Conservation (phyloP, 2,113 vertebrate species). For the Rhinolophus ferrumequinum region DNA sequence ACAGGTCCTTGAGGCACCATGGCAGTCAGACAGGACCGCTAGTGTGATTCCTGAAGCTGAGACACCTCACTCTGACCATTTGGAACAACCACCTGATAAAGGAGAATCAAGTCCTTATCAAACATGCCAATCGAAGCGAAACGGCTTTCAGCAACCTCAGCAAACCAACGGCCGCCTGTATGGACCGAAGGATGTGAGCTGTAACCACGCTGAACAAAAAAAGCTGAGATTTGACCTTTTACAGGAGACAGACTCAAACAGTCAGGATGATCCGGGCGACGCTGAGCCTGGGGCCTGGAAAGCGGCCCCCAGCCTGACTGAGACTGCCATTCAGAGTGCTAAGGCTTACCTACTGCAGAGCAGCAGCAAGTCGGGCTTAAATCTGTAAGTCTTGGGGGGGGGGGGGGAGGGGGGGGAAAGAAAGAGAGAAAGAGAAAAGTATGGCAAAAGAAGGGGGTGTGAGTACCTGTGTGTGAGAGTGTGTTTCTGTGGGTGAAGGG, state of each 20-base stretch:
- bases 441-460: background rate
- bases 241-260: conserved; percentile 71
- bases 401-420: no score
- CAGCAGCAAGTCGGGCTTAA: conserved; percentile 87
- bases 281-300: background rate
- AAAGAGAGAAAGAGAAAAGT: background rate
- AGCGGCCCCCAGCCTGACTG: conserved; percentile 56
- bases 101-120: background rate
- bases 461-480: background rate
- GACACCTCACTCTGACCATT: accelerated
- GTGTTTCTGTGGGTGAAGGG: background rate
- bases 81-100: background rate
- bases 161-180: background rate
- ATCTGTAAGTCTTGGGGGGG: conserved; percentile 91
- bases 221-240: background rate
- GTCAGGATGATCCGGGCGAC: conserved; percentile 49
- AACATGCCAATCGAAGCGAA: background rate
- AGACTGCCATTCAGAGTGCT: conserved; percentile 82
- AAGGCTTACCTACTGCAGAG: conserved; percentile 89
- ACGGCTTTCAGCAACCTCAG: background rate
- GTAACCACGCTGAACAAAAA: background rate
- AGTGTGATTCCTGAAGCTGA: accelerated
- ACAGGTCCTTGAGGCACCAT: background rate
- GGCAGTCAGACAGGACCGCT: accelerated
- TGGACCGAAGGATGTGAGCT: background rate